Percentiles rank a stretch among this genome's conserved stretches.
These are phyloP conservation scores for Artemia sp. DNA, from an alignment of 2,888 invertebrate genomes.

Conservation along the genomic window DNA sequence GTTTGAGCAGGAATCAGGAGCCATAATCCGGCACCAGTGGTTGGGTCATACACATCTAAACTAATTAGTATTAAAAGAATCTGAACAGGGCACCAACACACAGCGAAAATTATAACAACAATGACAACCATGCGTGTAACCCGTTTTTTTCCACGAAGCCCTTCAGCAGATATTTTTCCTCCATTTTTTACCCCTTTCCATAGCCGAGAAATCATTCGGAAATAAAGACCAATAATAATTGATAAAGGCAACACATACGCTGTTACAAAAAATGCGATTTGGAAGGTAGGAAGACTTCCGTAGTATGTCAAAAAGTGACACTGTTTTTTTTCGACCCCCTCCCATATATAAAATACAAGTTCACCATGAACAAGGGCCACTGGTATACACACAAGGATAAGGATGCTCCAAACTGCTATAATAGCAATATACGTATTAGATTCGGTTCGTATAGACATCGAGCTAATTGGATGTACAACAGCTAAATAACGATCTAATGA, in stretches of 20 bases:
- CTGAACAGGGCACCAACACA: slow-evolving; percentile 87
- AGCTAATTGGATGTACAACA: slow-evolving; percentile 77
- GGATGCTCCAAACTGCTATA: slow-evolving; percentile 56
- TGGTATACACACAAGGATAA: slow-evolving; percentile 57
- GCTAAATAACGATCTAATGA: slow-evolving; percentile 76
- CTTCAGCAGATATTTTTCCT: slow-evolving; percentile 61
- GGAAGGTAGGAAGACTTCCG: slow-evolving; percentile 37
- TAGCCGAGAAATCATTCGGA: slow-evolving; percentile 68
- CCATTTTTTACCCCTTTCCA: slow-evolving; percentile 64
- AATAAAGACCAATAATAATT: slow-evolving; percentile 68
- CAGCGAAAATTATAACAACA: slow-evolving; percentile 75
- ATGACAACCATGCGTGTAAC: slow-evolving; percentile 83
- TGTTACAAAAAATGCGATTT: slow-evolving; percentile 67
- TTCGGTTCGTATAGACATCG: slow-evolving; percentile 66
- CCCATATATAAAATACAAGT: slow-evolving; percentile 41
- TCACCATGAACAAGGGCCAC: slow-evolving; percentile 59
- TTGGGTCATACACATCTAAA: slow-evolving; percentile 49
- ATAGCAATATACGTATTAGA: slow-evolving; percentile 62
- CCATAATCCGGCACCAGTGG: slow-evolving; percentile 46
- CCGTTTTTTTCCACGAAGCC: slow-evolving; percentile 61
- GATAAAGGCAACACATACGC: slow-evolving; percentile 75
- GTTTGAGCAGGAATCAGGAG: slow-evolving; percentile 59
- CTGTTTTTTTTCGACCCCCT: slow-evolving; percentile 45
- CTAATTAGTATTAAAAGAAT: slow-evolving; percentile 61
- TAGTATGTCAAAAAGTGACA: slow-evolving; percentile 48